A percentile compares a stretch with the other conserved stretches of the same genome.
Conservation (phyloP, 2,888 invertebrate species). For the Melangyna quadrimaculata region DNA sequence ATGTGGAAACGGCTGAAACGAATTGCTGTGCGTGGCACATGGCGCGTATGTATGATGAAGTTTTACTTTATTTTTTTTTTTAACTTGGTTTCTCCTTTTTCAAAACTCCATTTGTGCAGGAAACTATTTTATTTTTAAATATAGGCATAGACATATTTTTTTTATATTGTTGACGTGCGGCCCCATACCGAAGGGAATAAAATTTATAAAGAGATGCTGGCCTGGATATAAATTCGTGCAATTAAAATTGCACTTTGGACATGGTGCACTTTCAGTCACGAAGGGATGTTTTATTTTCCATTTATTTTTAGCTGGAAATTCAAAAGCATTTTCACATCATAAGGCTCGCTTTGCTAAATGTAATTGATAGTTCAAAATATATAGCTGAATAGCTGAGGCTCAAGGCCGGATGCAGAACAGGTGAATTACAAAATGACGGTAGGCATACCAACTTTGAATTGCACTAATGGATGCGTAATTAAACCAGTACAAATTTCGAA, state of each 20-base stretch:
- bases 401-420: background rate
- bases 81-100: constrained; percentile 6
- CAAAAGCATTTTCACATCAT: constrained; percentile 1
- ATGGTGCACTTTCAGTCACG: constrained; percentile 19
- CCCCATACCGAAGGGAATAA: background rate
- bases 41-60: constrained; percentile 7
- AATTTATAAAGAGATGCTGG: constrained; percentile 19
- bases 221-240: constrained; percentile 31
- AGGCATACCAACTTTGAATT: background rate
- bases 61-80: constrained; percentile 11
- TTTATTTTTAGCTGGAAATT: background rate
- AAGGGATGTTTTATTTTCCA: constrained; percentile 1
- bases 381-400: background rate
- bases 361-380: constrained; percentile 28
- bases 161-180: constrained; percentile 7
- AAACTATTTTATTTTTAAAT: constrained; percentile 2
- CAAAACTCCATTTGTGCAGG: constrained; percentile 26
- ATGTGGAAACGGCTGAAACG: constrained; percentile 47
- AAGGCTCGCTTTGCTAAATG: background rate
- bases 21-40: constrained; percentile 64
- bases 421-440: constrained; percentile 24
- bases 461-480: constrained; percentile 27
- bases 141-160: background rate
- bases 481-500: background rate
- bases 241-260: constrained; percentile 26